These are phyloP conservation scores for Yoshiicerus persimilis DNA, from an alignment of 1,140 invertebrate species.

Conservation along the genomic window DNA sequence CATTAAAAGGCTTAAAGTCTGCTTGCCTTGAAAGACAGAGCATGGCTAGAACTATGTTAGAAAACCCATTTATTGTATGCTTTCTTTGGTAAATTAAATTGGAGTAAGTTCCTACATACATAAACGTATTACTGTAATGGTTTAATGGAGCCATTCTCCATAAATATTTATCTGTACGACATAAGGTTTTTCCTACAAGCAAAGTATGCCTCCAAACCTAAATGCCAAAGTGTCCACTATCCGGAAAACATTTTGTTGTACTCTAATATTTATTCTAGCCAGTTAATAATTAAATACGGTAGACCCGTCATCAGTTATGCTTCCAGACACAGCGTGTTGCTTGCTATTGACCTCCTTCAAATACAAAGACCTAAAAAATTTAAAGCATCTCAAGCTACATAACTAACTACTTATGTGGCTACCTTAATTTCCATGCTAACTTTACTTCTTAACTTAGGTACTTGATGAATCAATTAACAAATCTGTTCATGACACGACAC, in stretches of 20 bases:
- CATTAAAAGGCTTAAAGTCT: neutral
- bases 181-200: neutral
- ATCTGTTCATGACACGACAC: neutral
- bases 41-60: too few relatives aligned
- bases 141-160: neutral
- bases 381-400: neutral
- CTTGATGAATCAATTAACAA: neutral
- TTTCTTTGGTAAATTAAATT: neutral
- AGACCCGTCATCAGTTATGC: neutral
- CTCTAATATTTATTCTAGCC: neutral
- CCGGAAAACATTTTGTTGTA: neutral
- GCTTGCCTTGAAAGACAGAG: too few relatives aligned
- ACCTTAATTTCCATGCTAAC: neutral
- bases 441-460: too few relatives aligned
- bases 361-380: neutral
- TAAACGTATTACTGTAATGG: neutral
- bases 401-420: too few relatives aligned
- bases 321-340: neutral
- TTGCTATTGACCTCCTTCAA: neutral
- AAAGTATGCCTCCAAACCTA: neutral
- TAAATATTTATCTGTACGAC: neutral
- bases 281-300: neutral
- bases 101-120: neutral
- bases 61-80: neutral
- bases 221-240: neutral